phyloP scores from a whole-genome alignment of 2,797 vertebrate species.

The Taeniopygia guttata region DNA sequence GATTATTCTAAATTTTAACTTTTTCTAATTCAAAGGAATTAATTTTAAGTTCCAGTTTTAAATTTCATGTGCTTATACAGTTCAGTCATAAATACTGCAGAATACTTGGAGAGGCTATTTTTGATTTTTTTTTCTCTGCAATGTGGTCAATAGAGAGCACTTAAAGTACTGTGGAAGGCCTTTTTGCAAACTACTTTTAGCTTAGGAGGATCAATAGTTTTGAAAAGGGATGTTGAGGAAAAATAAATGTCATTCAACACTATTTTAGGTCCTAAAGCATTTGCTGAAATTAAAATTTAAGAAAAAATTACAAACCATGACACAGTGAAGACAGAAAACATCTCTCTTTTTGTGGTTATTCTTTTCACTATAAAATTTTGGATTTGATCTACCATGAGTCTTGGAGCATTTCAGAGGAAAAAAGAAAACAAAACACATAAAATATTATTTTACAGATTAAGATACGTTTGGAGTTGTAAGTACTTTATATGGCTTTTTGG shows the following conservation, averaged over 20 bases:
- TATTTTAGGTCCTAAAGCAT: not conserved
- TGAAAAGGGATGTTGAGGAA: not conserved
- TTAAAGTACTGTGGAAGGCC: not conserved
- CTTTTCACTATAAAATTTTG: not conserved
- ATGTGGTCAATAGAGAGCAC: not conserved
- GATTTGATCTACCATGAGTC: not conserved
- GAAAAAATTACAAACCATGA: not conserved
- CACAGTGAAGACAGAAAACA: not conserved
- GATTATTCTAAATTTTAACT: not conserved
- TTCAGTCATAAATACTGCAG: not conserved
- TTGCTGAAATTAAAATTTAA: not conserved
- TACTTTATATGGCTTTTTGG: not conserved
- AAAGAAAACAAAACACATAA: not conserved
- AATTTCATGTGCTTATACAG: not conserved
- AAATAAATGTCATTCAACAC: not conserved
- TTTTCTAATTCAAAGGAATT: not conserved
- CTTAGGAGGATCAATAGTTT: not conserved
- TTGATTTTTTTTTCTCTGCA: not conserved
- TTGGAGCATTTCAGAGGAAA: not conserved
- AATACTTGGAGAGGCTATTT: not conserved
- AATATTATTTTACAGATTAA: not conserved
- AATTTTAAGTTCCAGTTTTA: not conserved
- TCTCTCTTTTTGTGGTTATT: not conserved
- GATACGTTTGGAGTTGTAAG: rapidly evolving
- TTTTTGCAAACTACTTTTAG: not conserved